These are phyloP conservation scores for Phyllotis vaccarum DNA, from an alignment of 2,797 vertebrate species.

Conservation along the genomic window DNA sequence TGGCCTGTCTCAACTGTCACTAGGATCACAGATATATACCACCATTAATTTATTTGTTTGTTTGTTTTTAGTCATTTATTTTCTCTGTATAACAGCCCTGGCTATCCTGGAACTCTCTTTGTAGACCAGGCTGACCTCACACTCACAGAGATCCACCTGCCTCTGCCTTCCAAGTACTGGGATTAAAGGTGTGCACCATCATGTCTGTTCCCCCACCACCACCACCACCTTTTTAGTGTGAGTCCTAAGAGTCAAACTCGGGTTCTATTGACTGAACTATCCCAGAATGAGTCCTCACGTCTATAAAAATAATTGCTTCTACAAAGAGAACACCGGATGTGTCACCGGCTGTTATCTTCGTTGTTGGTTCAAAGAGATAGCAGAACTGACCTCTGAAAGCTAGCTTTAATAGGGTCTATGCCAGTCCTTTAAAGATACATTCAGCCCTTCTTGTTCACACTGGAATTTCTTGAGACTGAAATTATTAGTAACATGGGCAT, in stretches of 20 bases:
- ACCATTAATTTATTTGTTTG: background rate
- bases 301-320: background rate
- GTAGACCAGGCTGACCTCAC: background rate
- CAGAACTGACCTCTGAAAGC: background rate
- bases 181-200: background rate
- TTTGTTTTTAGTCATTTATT: background rate
- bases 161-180: background rate
- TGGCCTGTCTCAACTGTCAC: background rate
- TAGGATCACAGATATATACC: background rate
- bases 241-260: background rate
- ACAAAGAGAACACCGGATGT: background rate
- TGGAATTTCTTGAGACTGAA: background rate
- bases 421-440: background rate
- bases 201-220: no score
- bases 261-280: background rate
- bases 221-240: background rate
- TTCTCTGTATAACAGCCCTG: no score
- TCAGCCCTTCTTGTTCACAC: background rate
- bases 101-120: background rate
- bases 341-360: background rate
- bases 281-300: background rate
- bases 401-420: background rate
- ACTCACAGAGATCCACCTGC: no score
- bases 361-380: background rate
- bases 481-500: background rate